Evolutionary conservation across 2,113 vertebrate species (phyloP).

Genomic region (Campylorhamphus procurvoides): DNA sequence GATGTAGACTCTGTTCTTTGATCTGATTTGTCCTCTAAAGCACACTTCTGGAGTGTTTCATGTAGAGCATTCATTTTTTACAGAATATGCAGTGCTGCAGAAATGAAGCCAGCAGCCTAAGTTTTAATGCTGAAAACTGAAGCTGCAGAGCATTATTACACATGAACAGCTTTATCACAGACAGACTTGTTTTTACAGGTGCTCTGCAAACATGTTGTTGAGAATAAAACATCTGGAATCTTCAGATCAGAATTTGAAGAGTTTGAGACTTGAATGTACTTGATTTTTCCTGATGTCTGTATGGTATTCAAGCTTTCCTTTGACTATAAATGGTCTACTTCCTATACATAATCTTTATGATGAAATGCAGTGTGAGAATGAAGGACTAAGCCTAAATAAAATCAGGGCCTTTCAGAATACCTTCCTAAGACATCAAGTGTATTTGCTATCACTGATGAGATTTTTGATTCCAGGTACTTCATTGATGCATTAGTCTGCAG

Average conservation of each 20-base stretch:
- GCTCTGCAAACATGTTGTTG: not conserved
- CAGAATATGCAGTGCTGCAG: conserved; percentile 41
- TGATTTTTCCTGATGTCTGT: not conserved
- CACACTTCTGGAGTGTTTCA: conserved; percentile 65
- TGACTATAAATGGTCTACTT: not conserved
- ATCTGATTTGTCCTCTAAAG: conserved; percentile 74
- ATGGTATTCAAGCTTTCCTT: not conserved
- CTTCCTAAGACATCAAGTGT: not conserved
- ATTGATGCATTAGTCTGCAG: not conserved
- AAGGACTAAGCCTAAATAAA: not conserved
- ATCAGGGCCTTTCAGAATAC: not conserved
- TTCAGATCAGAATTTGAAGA: not conserved
- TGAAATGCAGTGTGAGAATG: not conserved
- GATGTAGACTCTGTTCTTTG: conserved; percentile 49
- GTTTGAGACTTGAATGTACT: not conserved
- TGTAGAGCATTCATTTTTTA: conserved; percentile 41
- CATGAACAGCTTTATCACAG: conserved; percentile 44
- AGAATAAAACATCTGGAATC: not conserved
- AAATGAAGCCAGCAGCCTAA: conserved; percentile 51
- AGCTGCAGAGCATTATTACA: conserved; percentile 29
- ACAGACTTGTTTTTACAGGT: conserved; percentile 17
- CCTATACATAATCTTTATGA: not conserved
- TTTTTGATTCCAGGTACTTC: not conserved
- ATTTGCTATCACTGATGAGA: not conserved
- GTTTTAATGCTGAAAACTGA: conserved; percentile 60